Evolutionary conservation across 2,888 invertebrate species (phyloP), one percentile per base, ranked within the genome.

Genomic region (Epistrophella euchroma): DNA sequence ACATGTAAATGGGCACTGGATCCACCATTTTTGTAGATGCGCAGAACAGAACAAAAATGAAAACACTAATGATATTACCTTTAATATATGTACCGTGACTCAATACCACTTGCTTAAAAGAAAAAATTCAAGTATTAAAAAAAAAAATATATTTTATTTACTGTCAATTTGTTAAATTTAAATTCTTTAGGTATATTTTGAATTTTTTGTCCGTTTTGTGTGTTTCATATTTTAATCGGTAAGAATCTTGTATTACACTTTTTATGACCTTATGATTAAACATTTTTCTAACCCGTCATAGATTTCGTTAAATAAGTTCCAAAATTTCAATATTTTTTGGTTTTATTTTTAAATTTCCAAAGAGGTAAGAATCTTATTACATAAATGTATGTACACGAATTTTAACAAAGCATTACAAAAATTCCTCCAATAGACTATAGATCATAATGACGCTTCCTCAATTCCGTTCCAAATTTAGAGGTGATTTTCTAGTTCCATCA

Each of bases 381-480:
- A 25, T 25, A 4, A 7, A 32, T 5, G 1, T 32, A 6, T 9
- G 9, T 7, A 32, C 9, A 5, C 6, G 1, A 5, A 32, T 32
- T 7, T 32, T 25, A 3, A 32, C 32, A 32, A 32, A 32, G 32
- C 32, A 32, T 32, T 32, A 5, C 6, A 6, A 32, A 32, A 32
- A 32, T 32, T 6, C 9, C 9, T 32, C 32, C 32, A 32, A 9
- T 32, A 32, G 32, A 7, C 9, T 32, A 13, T 13, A 58, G 15
- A 37, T 19, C 13, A 76, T 56, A 80, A 85, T 85, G 84, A 6
- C 66, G 19, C n/a, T 58, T 60, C 43, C 60, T n/a, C 72, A 73
- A 70, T 58, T n/a, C 37, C 70, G 19, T 19, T 64, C 64, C 2
- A 55, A 68, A 37, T 52, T 70, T 22, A 22, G 50, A 43, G 76